A percentile compares a stretch with the other conserved stretches of the same genome.
Evolutionary conservation across 2,888 invertebrate species (phyloP).

Genomic region (Chrysotoxum bicinctum): DNA sequence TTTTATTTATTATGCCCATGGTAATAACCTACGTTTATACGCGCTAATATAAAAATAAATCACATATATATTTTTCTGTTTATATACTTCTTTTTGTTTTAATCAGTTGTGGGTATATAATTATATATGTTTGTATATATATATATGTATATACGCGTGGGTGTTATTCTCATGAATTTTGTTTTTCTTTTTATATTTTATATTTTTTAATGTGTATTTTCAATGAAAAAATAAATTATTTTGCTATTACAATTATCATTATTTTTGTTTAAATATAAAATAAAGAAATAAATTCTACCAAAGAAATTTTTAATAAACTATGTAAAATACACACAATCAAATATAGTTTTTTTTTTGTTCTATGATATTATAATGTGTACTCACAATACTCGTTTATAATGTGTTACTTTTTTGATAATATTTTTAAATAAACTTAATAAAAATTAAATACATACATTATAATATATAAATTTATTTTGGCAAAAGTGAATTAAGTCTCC

Average conservation of each 20-base stretch:
- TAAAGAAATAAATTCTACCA: slow-evolving; percentile 36
- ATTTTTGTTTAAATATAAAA: slow-evolving; percentile 13
- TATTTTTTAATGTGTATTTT: slow-evolving; percentile 36
- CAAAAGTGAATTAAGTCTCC: not conserved
- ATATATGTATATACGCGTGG: slow-evolving; percentile 42
- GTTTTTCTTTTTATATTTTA: slow-evolving; percentile 27
- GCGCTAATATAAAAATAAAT: slow-evolving; percentile 73
- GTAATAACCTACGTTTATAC: slow-evolving; percentile 69
- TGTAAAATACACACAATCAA: slow-evolving; percentile 27
- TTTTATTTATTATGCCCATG: slow-evolving; percentile 35
- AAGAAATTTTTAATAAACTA: slow-evolving; percentile 26
- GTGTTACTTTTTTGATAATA: slow-evolving; percentile 21
- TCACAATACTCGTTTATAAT: slow-evolving; percentile 22
- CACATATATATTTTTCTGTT: slow-evolving; percentile 66
- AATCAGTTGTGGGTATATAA: slow-evolving; percentile 36
- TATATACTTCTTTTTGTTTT: slow-evolving; percentile 34
- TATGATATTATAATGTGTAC: not conserved
- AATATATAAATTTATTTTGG: not conserved
- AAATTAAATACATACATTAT: not conserved
- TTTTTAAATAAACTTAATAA: not conserved
- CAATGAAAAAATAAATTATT: slow-evolving; percentile 70
- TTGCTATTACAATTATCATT: slow-evolving; percentile 60
- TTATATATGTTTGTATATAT: slow-evolving; percentile 26
- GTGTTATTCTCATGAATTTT: slow-evolving; percentile 42
- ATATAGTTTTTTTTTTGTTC: slow-evolving; percentile 27